Evolutionary conservation across 2,113 vertebrate genomes (phyloP).

Genomic region (Microcebus griseorufus): DNA sequence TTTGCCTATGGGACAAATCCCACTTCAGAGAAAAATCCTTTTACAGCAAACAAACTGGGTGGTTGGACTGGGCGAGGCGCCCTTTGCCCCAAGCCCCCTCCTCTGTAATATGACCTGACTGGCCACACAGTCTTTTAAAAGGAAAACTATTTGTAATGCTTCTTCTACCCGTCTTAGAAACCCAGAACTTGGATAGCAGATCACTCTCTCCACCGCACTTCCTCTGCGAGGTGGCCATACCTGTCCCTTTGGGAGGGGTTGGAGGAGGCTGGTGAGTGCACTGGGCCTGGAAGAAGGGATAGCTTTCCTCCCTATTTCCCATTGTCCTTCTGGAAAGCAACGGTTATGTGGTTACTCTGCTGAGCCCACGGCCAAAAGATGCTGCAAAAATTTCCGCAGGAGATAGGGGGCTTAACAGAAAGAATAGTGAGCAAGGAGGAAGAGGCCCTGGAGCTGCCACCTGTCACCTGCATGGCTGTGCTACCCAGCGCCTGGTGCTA

Average conservation of each 20-base stretch:
- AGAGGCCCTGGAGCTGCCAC: neutral
- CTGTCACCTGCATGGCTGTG: neutral
- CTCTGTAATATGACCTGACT: neutral
- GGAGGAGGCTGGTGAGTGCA: neutral
- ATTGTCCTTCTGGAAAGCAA: neutral
- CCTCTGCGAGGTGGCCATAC: neutral
- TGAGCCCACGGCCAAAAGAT: neutral
- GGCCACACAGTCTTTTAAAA: neutral
- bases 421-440: neutral
- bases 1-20: neutral
- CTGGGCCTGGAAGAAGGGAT: neutral
- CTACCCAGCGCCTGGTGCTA: neutral
- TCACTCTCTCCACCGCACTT: neutral
- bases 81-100: neutral
- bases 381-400: neutral
- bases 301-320: neutral
- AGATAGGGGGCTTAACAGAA: neutral
- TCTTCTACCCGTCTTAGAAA: neutral
- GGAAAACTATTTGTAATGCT: neutral
- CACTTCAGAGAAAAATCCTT: neutral
- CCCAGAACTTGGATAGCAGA: neutral
- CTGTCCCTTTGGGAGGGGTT: neutral
- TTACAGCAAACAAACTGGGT: neutral
- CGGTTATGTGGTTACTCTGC: neutral
- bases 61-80: neutral